Percentiles rank a stretch among this genome's conserved stretches.
Evolutionary conservation across 2,888 invertebrate species (phyloP).

Genomic region (Agriopis marginaria): DNA sequence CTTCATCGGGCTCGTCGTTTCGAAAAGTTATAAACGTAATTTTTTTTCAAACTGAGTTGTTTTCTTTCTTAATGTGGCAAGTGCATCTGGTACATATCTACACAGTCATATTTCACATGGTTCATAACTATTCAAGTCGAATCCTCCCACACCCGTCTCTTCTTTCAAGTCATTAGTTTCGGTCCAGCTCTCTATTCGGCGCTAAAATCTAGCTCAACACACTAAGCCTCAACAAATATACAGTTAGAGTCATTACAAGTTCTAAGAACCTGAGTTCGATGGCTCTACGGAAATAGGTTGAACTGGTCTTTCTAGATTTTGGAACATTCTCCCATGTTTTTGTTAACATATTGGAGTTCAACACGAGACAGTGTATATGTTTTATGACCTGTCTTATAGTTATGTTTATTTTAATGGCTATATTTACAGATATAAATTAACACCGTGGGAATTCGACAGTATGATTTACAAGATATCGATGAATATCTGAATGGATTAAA

Average conservation of each 20-base stretch:
- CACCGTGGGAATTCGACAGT: not conserved
- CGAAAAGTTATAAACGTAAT: too few species aligned
- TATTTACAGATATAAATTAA: conserved; percentile 3
- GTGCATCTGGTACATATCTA: not conserved
- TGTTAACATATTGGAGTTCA: not conserved
- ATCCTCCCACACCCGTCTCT: not conserved
- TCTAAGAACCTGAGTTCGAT: conserved; percentile 11
- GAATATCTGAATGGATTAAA: not conserved
- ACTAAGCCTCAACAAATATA: conserved; percentile 15
- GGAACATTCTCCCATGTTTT: conserved; percentile 15
- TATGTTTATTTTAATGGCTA: not conserved
- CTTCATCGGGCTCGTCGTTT: too few species aligned
- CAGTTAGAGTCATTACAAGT: conserved; percentile 25
- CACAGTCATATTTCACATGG: not conserved
- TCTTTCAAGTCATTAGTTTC: conserved; percentile 11
- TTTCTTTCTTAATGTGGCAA: not conserved
- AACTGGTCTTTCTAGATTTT: conserved; percentile 24
- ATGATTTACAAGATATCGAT: not conserved
- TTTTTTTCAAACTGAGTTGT: not conserved
- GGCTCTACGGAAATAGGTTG: conserved; percentile 11
- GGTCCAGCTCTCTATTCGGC: not conserved
- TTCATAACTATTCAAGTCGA: not conserved
- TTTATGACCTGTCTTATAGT: conserved; percentile 1
- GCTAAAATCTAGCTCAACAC: conserved; percentile 8
- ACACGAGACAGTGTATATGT: conserved; percentile 7